Conservation (phyloP, 2,888 invertebrate species). For the Megaustenia siamemsis region DNA sequence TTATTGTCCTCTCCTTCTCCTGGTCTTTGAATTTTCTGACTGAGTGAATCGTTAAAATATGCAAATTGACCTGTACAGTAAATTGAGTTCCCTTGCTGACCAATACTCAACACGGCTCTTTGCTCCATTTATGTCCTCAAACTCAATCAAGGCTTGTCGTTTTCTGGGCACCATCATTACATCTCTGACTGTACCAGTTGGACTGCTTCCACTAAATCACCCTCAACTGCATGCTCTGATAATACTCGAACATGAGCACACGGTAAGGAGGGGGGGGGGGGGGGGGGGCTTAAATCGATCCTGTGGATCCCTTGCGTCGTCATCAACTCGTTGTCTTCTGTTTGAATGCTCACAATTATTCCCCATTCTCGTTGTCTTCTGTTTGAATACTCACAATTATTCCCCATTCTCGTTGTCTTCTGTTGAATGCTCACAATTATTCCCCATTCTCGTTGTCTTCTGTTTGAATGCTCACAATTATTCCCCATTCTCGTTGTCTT, state of each 20-base stretch:
- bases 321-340: constrained; percentile 48
- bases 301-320: constrained; percentile 61
- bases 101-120: constrained; percentile 74
- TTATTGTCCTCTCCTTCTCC: constrained; percentile 68
- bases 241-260: constrained; percentile 81
- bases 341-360: too few species aligned
- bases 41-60: constrained; percentile 81
- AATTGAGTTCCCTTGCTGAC: constrained; percentile 73
- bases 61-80: constrained; percentile 80
- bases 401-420: too few species aligned
- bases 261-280: constrained; percentile 80
- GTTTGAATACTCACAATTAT: too few species aligned
- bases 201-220: constrained; percentile 81
- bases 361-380: too few species aligned
- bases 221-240: constrained; percentile 79
- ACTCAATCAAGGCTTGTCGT: constrained; percentile 78
- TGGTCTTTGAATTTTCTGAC: constrained; percentile 78
- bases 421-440: too few species aligned
- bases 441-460: too few species aligned
- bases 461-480: too few species aligned
- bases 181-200: constrained; percentile 80
- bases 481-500: too few species aligned
- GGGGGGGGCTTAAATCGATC: constrained; percentile 81
- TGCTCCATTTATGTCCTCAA: constrained; percentile 75
- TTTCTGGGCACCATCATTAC: constrained; percentile 77